Evolutionary conservation across 2,888 invertebrate genomes (phyloP), one percentile per base, ranked within the genome.

Genomic region (Candidula unifasciata): DNA sequence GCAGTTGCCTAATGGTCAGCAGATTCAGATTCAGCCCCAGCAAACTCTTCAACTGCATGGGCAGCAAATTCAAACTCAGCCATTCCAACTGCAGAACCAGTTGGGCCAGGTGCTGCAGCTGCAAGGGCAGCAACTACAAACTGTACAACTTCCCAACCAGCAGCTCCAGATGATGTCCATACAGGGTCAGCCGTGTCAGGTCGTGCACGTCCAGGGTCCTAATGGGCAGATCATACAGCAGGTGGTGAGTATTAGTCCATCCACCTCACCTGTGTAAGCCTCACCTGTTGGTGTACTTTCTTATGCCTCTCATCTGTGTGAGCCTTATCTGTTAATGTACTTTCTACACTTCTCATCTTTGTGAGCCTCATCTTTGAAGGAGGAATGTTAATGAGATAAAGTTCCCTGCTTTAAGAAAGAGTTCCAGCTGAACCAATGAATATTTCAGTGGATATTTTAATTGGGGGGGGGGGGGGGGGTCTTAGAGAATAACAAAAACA

Each of bases 161-260:
- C 82, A 84, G 35, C 73, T 84, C 8, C 87, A 87, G 33, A 84
- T 86, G 77, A 83, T 86, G 76, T 81, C 85, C 44, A 66, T 87
- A 24, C 86, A 85, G 80, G 85, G 84, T 64, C 85, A 84, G 77
- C 86, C 84, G 24, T 85, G 87, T 44, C 87, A 87, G 68, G 27
- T 87, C 10, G 81, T 85, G 0, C 80, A 85, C 81, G 78, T 85
- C 2, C 85, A 85, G 33, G 81, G 81, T 33, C 85, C 85, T 16
- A 85, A 85, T 81, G 85, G 85, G 24, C 85, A 85, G 69, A 85
- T 85, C 21, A 60, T 85, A 44, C 85, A 85, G 52, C 85, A 85
- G 69, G 81, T 85, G 81, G 85, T 85, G 27, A 81, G 84, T 13
- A 30, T 6, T 44, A 10, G 8, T 44, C n/a, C 8, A 44, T 44